These are phyloP conservation scores for Ranitomeya imitator DNA, from an alignment of 2,113 vertebrate genomes.

Conservation along the genomic window DNA sequence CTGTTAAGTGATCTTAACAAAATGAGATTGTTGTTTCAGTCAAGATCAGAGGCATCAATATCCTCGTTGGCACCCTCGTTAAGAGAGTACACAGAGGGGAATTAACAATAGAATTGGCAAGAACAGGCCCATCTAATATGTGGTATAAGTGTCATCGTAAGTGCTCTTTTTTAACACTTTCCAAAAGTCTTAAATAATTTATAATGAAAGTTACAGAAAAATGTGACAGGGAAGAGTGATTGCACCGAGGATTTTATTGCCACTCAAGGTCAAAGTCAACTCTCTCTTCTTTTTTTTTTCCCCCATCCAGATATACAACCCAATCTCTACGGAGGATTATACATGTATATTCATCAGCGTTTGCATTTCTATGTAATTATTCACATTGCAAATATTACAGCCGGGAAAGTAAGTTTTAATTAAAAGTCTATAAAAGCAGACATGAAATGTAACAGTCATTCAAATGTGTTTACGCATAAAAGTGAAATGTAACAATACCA, in stretches of 20 bases:
- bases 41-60: conserved; percentile 50
- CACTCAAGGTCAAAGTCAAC: conserved; percentile 44
- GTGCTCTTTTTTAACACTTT: conserved; percentile 56
- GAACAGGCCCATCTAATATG: conserved; percentile 30
- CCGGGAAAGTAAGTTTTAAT: background rate
- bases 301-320: background rate
- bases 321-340: background rate
- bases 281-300: background rate
- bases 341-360: background rate
- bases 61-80: conserved; percentile 39
- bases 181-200: conserved; percentile 58
- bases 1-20: conserved; percentile 53
- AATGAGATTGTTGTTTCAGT: conserved; percentile 52
- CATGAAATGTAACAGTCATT: background rate
- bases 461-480: background rate
- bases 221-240: conserved; percentile 38
- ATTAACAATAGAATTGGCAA: conserved; percentile 54
- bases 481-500: background rate
- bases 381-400: background rate
- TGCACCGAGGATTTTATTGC: conserved; percentile 14
- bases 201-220: conserved; percentile 51
- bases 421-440: background rate
- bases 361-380: background rate
- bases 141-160: conserved; percentile 45
- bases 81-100: conserved; percentile 46